These are phyloP conservation scores for Stegana nigrithorax DNA, from an alignment of 2,888 invertebrate species.

Conservation along the genomic window DNA sequence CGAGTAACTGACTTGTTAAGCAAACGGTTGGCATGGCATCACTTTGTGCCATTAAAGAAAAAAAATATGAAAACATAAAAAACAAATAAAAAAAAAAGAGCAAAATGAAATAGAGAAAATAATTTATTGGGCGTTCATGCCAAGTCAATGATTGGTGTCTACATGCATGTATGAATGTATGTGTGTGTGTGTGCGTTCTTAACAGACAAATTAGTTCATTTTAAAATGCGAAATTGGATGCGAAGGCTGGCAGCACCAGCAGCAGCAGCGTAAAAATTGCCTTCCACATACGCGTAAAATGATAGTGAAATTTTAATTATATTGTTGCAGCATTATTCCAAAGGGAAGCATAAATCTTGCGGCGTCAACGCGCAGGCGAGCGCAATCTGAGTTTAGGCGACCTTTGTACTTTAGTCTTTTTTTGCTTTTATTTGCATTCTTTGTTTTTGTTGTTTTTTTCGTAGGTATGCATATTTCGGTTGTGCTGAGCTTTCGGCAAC, in stretches of 20 bases:
- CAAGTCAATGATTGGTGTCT: background rate
- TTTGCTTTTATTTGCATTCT: background rate
- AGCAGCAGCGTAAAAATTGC: background rate
- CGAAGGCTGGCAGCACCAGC: background rate
- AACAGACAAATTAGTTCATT: background rate
- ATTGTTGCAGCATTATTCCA: slow-evolving; percentile 6
- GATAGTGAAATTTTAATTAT: slow-evolving; percentile 12
- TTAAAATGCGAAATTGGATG: slow-evolving; percentile 7
- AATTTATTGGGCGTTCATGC: background rate
- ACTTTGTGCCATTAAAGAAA: no score
- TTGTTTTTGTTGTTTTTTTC: background rate
- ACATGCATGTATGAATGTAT: background rate
- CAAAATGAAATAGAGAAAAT: no score
- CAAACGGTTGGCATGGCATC: no score
- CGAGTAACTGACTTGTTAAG: no score
- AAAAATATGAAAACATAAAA: no score
- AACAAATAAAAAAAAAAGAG: no score
- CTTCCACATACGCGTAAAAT: background rate
- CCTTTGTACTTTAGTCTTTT: no score
- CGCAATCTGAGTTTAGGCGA: background rate
- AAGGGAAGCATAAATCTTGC: slow-evolving; percentile 16
- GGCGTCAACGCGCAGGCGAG: background rate
- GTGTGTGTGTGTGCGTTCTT: background rate
- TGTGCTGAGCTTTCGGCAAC: background rate
- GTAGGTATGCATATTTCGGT: background rate